Evolutionary conservation across 2,797 vertebrate species (phyloP), one percentile per base, ranked within the genome.

Genomic region (Tokudaia muenninki): DNA sequence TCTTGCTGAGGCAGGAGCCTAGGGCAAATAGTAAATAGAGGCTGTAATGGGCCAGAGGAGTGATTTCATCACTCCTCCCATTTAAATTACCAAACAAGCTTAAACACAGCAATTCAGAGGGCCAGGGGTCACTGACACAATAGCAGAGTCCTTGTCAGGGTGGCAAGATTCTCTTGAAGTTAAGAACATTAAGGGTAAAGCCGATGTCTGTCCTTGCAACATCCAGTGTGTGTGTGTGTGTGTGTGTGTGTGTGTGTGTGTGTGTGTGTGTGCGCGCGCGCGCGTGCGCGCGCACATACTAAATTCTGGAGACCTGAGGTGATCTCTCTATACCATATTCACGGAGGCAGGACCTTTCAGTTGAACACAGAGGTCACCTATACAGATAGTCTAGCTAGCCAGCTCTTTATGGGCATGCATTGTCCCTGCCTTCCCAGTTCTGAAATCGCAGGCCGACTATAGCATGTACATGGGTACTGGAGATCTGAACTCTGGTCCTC

Each of bases 1-100:
- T 94, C 77, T 96, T 92, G 87, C 79, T 37, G 74, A 84, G 88
- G 92, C 83, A 74, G 88, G 82, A 84, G 88, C 91, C 86, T 50
- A 44, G 59, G 75, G 90, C 44, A 34, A 44, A 87, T 37, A 17
- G 82, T 90, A 87, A 92, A 59, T 16, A 90, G 77, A 57, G 52
- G 75, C 80, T 72, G 24, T 31, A 41, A 26, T 61, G 92, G 96
- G 59, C 87, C 83, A 37, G 78, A 89, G 72, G 57, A 94, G 57
- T 61, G 70, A 63, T 92, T 93, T 92, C 34, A 89, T 79, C 91
- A 70, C 19, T n/a, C 21, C 72, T 24, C 37, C 12, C 41, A 63
- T 72, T 87, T 47, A 87, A 52, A 82, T 77, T 37, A 89, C 75
- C 47, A 91, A 79, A 91, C 89, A 93, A 94, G 78, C 81, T 90